These are phyloP conservation scores for Cecropterus lyciades DNA, from an alignment of 1,140 invertebrate species.

Conservation along the genomic window DNA sequence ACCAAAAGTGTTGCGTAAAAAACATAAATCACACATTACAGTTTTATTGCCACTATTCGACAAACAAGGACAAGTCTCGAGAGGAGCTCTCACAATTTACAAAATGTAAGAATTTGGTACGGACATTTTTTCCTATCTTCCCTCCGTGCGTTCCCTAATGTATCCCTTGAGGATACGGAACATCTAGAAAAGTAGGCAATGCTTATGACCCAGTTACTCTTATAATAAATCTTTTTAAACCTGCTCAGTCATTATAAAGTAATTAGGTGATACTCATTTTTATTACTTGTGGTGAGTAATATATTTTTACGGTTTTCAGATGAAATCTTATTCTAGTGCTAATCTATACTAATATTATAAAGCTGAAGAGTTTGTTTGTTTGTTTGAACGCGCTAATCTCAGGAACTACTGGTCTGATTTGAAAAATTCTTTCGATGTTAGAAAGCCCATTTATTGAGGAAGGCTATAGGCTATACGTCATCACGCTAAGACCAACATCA, in stretches of 20 bases:
- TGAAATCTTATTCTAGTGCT: too few species aligned
- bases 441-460: too few species aligned
- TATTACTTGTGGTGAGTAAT: too few species aligned
- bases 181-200: conserved; percentile 29
- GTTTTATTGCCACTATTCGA: conserved; percentile 24
- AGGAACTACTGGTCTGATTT: too few species aligned
- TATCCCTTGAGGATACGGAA: conserved; percentile 21
- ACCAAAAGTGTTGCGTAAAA: conserved; percentile 1
- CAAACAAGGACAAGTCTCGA: conserved; percentile 5
- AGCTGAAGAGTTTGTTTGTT: too few species aligned
- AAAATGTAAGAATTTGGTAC: conserved; percentile 22
- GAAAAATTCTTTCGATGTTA: too few species aligned
- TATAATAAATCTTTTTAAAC: conserved; percentile 19
- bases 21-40: conserved; percentile 26
- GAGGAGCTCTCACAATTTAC: conserved; percentile 20
- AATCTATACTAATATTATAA: too few species aligned
- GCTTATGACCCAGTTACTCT: conserved; percentile 22
- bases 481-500: too few species aligned
- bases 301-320: too few species aligned
- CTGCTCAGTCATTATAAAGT: conserved; percentile 10
- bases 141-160: conserved; percentile 21
- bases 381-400: too few species aligned
- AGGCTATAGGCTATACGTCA: too few species aligned
- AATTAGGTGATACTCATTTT: background rate
- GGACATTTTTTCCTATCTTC: conserved; percentile 24